A percentile compares a stretch with the other conserved stretches of the same genome.
These are phyloP conservation scores for Perdita meconis DNA, from an alignment of 2,888 invertebrate genomes.

Conservation along the genomic window DNA sequence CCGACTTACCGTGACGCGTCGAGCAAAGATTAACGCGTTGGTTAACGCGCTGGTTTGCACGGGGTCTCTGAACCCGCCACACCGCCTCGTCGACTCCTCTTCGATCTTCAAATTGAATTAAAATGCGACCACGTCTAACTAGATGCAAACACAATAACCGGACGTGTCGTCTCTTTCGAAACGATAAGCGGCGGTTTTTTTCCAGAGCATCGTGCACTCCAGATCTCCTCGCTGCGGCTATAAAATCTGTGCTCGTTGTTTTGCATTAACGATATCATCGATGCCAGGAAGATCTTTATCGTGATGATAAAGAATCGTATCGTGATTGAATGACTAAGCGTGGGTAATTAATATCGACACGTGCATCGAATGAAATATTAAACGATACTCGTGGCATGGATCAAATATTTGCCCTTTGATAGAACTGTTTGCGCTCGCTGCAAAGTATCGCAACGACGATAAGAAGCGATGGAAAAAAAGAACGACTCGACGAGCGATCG, in stretches of 20 bases:
- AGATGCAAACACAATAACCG: neutral
- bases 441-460: slow-evolving; percentile 19
- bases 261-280: neutral
- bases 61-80: slow-evolving; percentile 35
- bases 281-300: neutral
- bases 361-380: neutral
- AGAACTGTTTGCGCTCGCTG: slow-evolving; percentile 19
- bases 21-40: slow-evolving; percentile 65
- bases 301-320: neutral
- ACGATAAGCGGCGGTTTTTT: too few relatives aligned
- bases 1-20: slow-evolving; percentile 27
- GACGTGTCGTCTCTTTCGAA: too few relatives aligned
- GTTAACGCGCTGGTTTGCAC: slow-evolving; percentile 61
- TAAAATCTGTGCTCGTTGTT: neutral
- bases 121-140: slow-evolving; percentile 10
- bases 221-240: neutral
- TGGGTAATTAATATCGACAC: slow-evolving; percentile 3
- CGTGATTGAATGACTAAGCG: slow-evolving; percentile 20
- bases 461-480: slow-evolving; percentile 5
- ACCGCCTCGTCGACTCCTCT: slow-evolving; percentile 10
- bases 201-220: neutral
- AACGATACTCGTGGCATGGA: neutral
- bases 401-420: slow-evolving; percentile 30
- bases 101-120: slow-evolving; percentile 53
- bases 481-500: slow-evolving; percentile 15